Base-by-base conservation (phyloP, 2,113 vertebrate genomes). In the Orthochromis indermauri region DNA sequence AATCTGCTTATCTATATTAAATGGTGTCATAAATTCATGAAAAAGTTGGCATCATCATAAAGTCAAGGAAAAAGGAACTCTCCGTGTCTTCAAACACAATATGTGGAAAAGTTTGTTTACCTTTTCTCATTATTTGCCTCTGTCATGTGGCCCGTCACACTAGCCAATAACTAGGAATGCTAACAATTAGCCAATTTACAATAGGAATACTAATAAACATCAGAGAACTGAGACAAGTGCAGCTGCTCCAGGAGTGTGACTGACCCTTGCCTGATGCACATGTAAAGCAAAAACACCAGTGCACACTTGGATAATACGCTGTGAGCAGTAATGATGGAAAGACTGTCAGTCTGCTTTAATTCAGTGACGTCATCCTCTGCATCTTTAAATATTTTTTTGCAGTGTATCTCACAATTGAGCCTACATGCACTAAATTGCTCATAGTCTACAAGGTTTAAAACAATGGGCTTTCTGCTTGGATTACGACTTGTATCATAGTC, bases 171-270 rank as follows among this genome's bases (percentile, higher is more conserved):
- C 5, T 7, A 6, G 17, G 33, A 68, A 87, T 86, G 89, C 81
- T 84, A 88, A 71, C 37, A 90, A 80, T 89, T 37, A 92, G n/a
- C 54, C 10, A 54, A 21, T 82, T 84, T 84, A 68, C 37, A 81
- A 55, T 13, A 88, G 79, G 40, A 51, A 10, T 76, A 82, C 47
- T 73, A 82, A 85, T 87, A 47, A 85, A 87, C 31, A 53, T 59
- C 24, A 85, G 37, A 54, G 57, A 83, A 68, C 24, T 40, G 11
- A 84, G 81, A 80, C 63, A 80, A 84, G 42, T 17, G 42, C 53
- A 86, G 40, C 35, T 57, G 45, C 31, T 61, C 33, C 35, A 61
- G 17, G 28, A 55, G 40, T 45, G 55, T 76, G 79, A 91, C 84
- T 82, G 89, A 87, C 45, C 91, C 28, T 92, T 91, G 85, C 83